A percentile compares a stretch with the other conserved stretches of the same genome.
These are phyloP conservation scores for Nyctibius bracteatus DNA, from an alignment of 2,113 vertebrate genomes.

Conservation along the genomic window DNA sequence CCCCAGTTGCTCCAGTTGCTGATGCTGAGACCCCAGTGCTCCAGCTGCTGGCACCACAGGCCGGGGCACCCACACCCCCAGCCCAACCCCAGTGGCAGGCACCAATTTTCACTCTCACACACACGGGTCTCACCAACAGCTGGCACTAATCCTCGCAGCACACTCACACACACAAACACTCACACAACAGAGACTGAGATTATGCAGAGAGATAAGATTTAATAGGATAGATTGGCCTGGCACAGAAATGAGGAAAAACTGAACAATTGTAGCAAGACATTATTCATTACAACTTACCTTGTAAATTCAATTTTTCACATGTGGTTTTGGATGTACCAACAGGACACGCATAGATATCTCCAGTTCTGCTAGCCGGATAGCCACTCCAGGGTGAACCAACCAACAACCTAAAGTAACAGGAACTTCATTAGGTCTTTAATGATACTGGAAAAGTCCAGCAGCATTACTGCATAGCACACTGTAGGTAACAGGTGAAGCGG, in stretches of 20 bases:
- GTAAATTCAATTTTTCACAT: conserved; percentile 83
- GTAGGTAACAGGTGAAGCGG: neutral
- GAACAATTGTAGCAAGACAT: neutral
- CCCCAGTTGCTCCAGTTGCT: neutral
- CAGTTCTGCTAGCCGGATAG: conserved; percentile 81
- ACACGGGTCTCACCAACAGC: neutral
- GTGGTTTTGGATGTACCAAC: conserved; percentile 56
- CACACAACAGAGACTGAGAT: neutral
- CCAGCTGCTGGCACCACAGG: neutral
- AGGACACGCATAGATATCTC: conserved; percentile 88
- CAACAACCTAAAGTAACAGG: conserved; percentile 78
- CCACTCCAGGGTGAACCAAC: conserved; percentile 91
- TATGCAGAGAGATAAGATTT: neutral
- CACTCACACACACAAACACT: neutral
- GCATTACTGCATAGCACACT: neutral
- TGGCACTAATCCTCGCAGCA: neutral
- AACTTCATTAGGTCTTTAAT: neutral
- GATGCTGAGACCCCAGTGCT: neutral
- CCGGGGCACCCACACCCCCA: no score
- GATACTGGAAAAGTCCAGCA: neutral
- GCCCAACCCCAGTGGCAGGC: neutral
- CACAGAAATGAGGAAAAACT: neutral
- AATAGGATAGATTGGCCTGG: fast-evolving
- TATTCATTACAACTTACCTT: conserved; percentile 70
- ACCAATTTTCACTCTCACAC: no score